These are phyloP conservation scores for Drosophila nebulosa DNA, from an alignment of 1,140 invertebrate genomes.

Conservation along the genomic window DNA sequence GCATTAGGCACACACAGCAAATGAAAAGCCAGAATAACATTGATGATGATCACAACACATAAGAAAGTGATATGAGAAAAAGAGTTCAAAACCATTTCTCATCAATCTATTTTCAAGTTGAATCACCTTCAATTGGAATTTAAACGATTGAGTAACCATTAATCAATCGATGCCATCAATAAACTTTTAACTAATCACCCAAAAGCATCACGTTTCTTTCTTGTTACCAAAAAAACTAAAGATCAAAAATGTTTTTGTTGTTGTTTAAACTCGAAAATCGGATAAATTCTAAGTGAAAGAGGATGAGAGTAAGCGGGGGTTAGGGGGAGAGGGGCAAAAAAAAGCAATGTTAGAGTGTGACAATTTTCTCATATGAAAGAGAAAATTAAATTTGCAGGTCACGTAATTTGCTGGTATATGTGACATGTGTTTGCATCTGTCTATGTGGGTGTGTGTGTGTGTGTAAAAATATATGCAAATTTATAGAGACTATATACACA, in stretches of 20 bases:
- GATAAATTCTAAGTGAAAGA: constrained; percentile 21
- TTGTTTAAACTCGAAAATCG: background rate
- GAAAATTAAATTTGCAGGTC: constrained; percentile 78
- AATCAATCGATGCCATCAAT: background rate
- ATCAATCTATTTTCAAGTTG: background rate
- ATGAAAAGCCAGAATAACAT: background rate
- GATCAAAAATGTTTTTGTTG: background rate
- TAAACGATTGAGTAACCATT: background rate
- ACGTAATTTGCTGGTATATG: constrained; percentile 70
- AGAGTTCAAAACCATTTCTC: too few species aligned
- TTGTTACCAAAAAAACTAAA: too few species aligned
- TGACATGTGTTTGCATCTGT: constrained; percentile 37
- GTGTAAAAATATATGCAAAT: constrained; percentile 75
- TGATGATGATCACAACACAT: background rate
- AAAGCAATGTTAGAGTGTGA: constrained; percentile 54
- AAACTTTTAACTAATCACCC: background rate
- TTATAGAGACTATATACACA: constrained; percentile 60
- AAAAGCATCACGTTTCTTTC: background rate
- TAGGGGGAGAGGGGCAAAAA: constrained; percentile 8
- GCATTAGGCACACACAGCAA: background rate
- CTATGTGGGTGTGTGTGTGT: constrained; percentile 9
- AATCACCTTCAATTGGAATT: background rate
- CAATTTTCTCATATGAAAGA: constrained; percentile 74
- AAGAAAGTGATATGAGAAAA: background rate
- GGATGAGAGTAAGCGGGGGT: background rate